Percentiles rank a stretch among this genome's conserved stretches.
These are phyloP conservation scores for Accipiter cooperii DNA, from an alignment of 2,113 vertebrate genomes.

Conservation along the genomic window DNA sequence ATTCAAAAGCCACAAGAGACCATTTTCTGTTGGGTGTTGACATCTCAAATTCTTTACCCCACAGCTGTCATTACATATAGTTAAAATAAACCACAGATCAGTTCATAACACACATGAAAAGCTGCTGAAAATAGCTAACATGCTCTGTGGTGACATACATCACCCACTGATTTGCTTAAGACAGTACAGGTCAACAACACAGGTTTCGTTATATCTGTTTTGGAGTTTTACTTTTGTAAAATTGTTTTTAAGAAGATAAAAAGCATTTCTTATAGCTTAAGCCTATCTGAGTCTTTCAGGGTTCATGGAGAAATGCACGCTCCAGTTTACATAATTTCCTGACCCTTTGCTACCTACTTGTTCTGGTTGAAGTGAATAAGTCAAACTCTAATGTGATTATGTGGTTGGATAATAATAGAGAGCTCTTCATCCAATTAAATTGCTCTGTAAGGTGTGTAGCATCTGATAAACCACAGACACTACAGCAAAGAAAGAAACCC, in stretches of 20 bases:
- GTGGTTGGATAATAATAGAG: slow-evolving; percentile 33
- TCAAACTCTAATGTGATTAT: slow-evolving; percentile 55
- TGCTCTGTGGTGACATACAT: background rate
- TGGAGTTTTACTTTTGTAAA: background rate
- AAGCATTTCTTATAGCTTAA: background rate
- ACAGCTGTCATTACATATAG: background rate
- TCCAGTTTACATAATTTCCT: background rate
- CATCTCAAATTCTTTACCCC: background rate
- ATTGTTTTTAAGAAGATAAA: background rate
- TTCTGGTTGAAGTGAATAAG: slow-evolving; percentile 32
- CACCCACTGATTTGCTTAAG: background rate
- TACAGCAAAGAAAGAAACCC: slow-evolving; percentile 24
- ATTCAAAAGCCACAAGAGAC: background rate
- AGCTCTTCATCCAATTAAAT: slow-evolving; percentile 47
- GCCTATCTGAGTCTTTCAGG: background rate
- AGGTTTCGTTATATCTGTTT: background rate
- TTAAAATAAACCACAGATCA: slow-evolving; percentile 6
- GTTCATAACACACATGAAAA: background rate
- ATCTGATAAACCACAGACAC: slow-evolving; percentile 20
- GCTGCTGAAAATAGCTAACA: background rate
- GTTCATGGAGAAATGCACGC: background rate
- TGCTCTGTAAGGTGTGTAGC: slow-evolving; percentile 35
- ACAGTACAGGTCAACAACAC: background rate
- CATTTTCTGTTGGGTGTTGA: background rate
- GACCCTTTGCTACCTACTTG: background rate